Evolutionary conservation across 2,888 invertebrate genomes (phyloP).

Genomic region (Cheilosia soror): DNA sequence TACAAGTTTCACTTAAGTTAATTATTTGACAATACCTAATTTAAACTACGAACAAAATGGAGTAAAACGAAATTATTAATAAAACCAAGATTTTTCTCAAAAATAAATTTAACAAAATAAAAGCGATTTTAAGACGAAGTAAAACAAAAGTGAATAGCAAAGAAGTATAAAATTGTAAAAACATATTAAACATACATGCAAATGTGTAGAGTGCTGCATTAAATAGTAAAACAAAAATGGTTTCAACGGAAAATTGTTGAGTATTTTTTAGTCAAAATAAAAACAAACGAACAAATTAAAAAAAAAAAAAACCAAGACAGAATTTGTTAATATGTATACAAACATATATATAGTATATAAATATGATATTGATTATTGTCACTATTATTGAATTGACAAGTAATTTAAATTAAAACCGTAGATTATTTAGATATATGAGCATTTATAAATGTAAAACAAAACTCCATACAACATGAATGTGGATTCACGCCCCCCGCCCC

Average conservation of each 20-base stretch:
- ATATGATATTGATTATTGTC: slow-evolving; percentile 72
- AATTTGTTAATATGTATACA: slow-evolving; percentile 73
- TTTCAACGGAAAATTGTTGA: slow-evolving; percentile 84
- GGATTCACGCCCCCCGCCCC: slow-evolving; percentile 48
- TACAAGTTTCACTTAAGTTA: slow-evolving; percentile 75
- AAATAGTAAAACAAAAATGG: slow-evolving; percentile 80
- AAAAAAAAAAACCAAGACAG: slow-evolving; percentile 38
- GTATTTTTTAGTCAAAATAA: slow-evolving; percentile 81
- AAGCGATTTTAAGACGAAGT: slow-evolving; percentile 66
- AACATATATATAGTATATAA: slow-evolving; percentile 67
- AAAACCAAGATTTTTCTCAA: slow-evolving; percentile 43
- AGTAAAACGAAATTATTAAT: slow-evolving; percentile 43
- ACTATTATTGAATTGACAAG: slow-evolving; percentile 71
- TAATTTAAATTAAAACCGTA: slow-evolving; percentile 62
- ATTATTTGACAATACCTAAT: slow-evolving; percentile 75
- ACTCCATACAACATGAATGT: slow-evolving; percentile 36
- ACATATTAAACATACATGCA: slow-evolving; percentile 70
- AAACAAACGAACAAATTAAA: slow-evolving; percentile 65
- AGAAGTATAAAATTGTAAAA: slow-evolving; percentile 70
- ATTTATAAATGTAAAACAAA: slow-evolving; percentile 60
- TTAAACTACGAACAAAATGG: slow-evolving; percentile 54
- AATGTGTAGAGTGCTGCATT: slow-evolving; percentile 70
- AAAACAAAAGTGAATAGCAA: slow-evolving; percentile 68
- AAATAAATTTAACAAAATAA: slow-evolving; percentile 41
- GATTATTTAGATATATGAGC: slow-evolving; percentile 73